A percentile compares a stretch with the other conserved stretches of the same genome.
phyloP scores from a whole-genome alignment of 2,113 vertebrate species.

The Promerops cafer region DNA sequence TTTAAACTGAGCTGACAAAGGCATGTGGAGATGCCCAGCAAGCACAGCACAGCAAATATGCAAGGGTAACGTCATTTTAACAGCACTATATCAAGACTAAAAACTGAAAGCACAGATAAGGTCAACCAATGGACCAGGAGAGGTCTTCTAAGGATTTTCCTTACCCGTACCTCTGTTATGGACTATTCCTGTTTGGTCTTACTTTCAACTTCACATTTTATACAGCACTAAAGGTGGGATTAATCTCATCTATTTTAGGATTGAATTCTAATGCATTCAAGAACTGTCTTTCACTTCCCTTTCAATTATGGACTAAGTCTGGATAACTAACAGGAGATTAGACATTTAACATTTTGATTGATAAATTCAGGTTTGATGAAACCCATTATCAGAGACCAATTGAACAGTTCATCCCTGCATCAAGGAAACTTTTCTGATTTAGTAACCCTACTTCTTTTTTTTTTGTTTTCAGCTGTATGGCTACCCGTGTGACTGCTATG shows the following conservation, averaged over 20 bases:
- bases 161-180: background rate
- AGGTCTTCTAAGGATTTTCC: background rate
- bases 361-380: background rate
- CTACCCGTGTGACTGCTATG: background rate
- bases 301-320: background rate
- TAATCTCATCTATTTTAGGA: background rate
- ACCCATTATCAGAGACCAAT: background rate
- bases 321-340: background rate
- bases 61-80: background rate
- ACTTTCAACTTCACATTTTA: background rate
- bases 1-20: background rate
- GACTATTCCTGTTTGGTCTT: background rate
- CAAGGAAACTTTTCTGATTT: background rate
- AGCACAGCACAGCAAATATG: background rate
- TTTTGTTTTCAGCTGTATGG: background rate
- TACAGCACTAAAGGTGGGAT: background rate
- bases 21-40: background rate
- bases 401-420: background rate
- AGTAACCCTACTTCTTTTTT: background rate
- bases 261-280: background rate
- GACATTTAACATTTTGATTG: background rate
- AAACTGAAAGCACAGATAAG: background rate
- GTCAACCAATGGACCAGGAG: background rate
- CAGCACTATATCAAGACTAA: background rate
- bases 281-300: background rate